phyloP scores from a whole-genome alignment of 2,797 vertebrate genomes.

The Sylvilagus floridanus region DNA sequence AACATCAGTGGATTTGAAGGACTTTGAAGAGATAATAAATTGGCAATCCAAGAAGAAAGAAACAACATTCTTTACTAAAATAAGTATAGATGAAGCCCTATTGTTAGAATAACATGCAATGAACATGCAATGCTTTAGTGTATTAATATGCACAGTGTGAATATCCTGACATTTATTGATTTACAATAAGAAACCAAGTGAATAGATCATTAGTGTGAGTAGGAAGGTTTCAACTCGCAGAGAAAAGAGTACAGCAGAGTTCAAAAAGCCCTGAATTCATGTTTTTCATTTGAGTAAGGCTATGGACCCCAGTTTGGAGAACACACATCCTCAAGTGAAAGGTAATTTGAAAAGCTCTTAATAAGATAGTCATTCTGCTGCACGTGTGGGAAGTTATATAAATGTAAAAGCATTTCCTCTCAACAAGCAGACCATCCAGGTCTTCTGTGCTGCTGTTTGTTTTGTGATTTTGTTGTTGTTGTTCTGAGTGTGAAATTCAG shows the following conservation, averaged over 20 bases:
- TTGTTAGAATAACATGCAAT: slow-evolving; percentile 74
- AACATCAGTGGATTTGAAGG: slow-evolving; percentile 26
- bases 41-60: neutral
- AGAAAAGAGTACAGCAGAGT: slow-evolving; percentile 76
- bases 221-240: slow-evolving; percentile 75
- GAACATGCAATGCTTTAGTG: slow-evolving; percentile 2
- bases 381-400: slow-evolving; percentile 81
- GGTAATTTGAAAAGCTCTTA: slow-evolving; percentile 86
- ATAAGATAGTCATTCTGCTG: slow-evolving; percentile 82
- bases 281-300: slow-evolving; percentile 83
- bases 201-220: slow-evolving; percentile 79
- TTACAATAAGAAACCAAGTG: slow-evolving; percentile 79
- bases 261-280: slow-evolving; percentile 80
- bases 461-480: slow-evolving; percentile 62
- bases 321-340: slow-evolving; percentile 82
- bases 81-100: slow-evolving; percentile 67
- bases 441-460: slow-evolving; percentile 71
- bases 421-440: slow-evolving; percentile 78
- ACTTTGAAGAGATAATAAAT: slow-evolving; percentile 32
- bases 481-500: slow-evolving; percentile 82
- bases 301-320: slow-evolving; percentile 83
- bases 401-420: slow-evolving; percentile 80
- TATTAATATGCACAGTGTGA: slow-evolving; percentile 79
- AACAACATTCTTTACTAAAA: slow-evolving; percentile 24
- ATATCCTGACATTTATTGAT: slow-evolving; percentile 81